A percentile compares a stretch with the other conserved stretches of the same genome.
phyloP scores from a whole-genome alignment of 2,888 invertebrate species.

The Diachrysia chrysitis region DNA sequence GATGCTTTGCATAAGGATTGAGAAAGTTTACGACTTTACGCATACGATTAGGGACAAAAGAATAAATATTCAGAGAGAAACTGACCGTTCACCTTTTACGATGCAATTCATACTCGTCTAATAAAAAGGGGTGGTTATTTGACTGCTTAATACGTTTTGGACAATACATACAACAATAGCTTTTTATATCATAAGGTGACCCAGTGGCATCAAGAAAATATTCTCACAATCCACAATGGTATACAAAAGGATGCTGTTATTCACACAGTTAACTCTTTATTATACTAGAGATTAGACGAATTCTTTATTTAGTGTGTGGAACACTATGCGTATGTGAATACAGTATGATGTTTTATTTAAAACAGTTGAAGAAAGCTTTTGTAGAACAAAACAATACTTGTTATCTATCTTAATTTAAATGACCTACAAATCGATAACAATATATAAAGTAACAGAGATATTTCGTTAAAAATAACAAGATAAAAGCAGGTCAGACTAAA shows the following conservation, averaged over 20 bases:
- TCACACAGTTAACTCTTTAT: slow-evolving; percentile 87
- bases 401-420: background rate
- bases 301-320: slow-evolving; percentile 65
- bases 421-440: background rate
- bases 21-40: slow-evolving; percentile 54
- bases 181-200: slow-evolving; percentile 65
- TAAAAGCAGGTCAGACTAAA: slow-evolving; percentile 21
- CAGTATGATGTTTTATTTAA: slow-evolving; percentile 35
- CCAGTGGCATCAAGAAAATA: slow-evolving; percentile 74
- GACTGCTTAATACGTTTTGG: slow-evolving; percentile 67
- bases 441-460: background rate
- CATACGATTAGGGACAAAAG: slow-evolving; percentile 54
- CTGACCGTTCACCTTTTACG: slow-evolving; percentile 59
- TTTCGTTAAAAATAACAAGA: background rate
- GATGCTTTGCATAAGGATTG: slow-evolving; percentile 35
- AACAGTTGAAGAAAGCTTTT: background rate
- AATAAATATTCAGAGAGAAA: slow-evolving; percentile 52
- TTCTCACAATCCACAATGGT: slow-evolving; percentile 86
- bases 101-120: slow-evolving; percentile 50
- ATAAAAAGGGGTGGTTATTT: slow-evolving; percentile 64
- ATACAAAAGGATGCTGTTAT: slow-evolving; percentile 88
- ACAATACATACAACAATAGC: slow-evolving; percentile 68
- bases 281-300: slow-evolving; percentile 70
- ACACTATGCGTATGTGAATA: slow-evolving; percentile 39
- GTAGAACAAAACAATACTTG: background rate